Evolutionary conservation across 1,140 invertebrate species (phyloP).

Genomic region (Drosophila lini): DNA sequence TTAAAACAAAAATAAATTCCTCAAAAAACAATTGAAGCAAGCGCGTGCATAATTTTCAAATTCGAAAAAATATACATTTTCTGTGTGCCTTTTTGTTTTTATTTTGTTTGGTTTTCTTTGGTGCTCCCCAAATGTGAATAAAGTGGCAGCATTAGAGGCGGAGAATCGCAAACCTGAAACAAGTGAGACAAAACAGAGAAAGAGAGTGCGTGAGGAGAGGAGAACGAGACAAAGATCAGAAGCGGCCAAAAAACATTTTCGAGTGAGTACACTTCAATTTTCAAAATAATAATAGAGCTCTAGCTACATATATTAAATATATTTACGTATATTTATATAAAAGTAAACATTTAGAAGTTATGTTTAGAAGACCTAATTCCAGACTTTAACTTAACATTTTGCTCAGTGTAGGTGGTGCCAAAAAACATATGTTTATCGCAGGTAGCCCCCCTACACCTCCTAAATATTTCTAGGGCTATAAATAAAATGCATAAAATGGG

Average conservation of each 20-base stretch:
- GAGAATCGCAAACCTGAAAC: conserved; percentile 21
- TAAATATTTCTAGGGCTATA: conserved; percentile 30
- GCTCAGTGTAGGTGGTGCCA: conserved; percentile 21
- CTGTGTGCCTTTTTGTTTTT: conserved; percentile 44
- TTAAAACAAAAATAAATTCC: background rate
- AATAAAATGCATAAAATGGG: conserved; percentile 34
- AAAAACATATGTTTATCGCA: conserved; percentile 47
- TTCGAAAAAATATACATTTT: conserved; percentile 10
- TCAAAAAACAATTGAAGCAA: conserved; percentile 40
- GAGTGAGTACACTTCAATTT: conserved; percentile 32
- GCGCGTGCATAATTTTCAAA: conserved; percentile 39
- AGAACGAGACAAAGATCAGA: conserved; percentile 16
- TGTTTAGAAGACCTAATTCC: too few relatives aligned
- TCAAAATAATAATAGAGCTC: background rate
- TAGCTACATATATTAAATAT: too few relatives aligned
- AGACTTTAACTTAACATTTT: background rate
- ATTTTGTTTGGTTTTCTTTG: conserved; percentile 46
- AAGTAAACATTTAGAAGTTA: too few relatives aligned
- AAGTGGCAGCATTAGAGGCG: conserved; percentile 12
- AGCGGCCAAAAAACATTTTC: conserved; percentile 28
- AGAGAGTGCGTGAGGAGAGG: conserved; percentile 15
- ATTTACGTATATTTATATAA: too few relatives aligned
- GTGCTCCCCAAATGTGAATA: conserved; percentile 31
- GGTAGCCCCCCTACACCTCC: background rate
- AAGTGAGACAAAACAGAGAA: conserved; percentile 11